Conservation (phyloP, 2,113 vertebrate genomes). For the Syngnathus scovelli region DNA sequence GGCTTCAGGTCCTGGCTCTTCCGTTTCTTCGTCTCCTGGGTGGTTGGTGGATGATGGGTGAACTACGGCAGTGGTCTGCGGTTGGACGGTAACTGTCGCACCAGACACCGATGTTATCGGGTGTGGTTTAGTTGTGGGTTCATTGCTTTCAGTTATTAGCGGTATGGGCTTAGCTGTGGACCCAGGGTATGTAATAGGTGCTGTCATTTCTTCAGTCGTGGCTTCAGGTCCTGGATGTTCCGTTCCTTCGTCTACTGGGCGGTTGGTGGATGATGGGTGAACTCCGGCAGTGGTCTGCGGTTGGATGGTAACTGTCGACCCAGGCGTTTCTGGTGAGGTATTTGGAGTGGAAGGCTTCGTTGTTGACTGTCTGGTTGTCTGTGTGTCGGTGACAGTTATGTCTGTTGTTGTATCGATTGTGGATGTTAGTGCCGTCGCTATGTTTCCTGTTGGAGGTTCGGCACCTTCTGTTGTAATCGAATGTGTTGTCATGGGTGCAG, state of each 20-base stretch:
- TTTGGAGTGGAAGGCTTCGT: background rate
- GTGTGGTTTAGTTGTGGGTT: background rate
- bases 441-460: slow-evolving; percentile 3
- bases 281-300: background rate
- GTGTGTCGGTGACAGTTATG: background rate
- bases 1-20: slow-evolving; percentile 2
- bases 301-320: background rate
- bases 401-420: background rate
- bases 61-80: background rate
- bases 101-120: background rate
- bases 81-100: background rate
- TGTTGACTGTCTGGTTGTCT: background rate
- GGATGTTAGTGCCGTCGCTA: slow-evolving; percentile 6
- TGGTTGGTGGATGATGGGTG: background rate
- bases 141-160: background rate
- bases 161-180: background rate
- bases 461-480: slow-evolving; percentile 12
- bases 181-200: background rate
- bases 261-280: background rate
- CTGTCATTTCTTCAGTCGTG: background rate
- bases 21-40: background rate
- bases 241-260: background rate
- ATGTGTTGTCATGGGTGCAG: slow-evolving; percentile 11
- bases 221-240: background rate
- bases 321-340: slow-evolving; percentile 6